phyloP scores from a whole-genome alignment of 2,888 invertebrate species.

The Tholera decimalis region DNA sequence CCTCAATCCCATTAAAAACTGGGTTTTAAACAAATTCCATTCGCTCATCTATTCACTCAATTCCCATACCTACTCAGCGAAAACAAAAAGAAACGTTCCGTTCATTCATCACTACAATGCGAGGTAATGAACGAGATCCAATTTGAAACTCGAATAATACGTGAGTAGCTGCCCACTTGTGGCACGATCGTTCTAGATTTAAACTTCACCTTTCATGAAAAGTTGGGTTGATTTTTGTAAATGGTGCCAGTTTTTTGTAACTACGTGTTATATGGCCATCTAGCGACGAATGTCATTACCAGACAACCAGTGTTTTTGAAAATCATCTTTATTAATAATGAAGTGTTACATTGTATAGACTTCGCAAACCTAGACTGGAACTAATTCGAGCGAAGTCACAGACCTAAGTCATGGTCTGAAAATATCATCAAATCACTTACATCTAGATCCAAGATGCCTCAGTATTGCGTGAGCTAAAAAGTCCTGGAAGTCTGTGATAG shows the following conservation, averaged over 20 bases:
- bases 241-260: background rate
- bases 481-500: too few species aligned
- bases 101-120: constrained; percentile 51
- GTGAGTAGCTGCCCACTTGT: constrained; percentile 52
- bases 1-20: constrained; percentile 5
- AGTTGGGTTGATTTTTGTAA: constrained; percentile 9
- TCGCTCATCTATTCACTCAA: constrained; percentile 1
- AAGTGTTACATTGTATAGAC: too few species aligned
- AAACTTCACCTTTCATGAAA: constrained; percentile 31
- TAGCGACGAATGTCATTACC: too few species aligned
- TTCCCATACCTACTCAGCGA: background rate
- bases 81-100: constrained; percentile 44
- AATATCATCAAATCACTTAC: too few species aligned
- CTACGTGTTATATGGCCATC: too few species aligned
- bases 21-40: background rate
- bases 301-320: too few species aligned
- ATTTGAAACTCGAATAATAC: constrained; percentile 60
- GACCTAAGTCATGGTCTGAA: too few species aligned
- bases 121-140: constrained; percentile 32
- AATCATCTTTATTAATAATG: too few species aligned
- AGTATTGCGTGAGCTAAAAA: too few species aligned
- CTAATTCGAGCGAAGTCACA: too few species aligned
- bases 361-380: too few species aligned
- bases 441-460: too few species aligned
- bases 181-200: constrained; percentile 43